Conservation (phyloP, 2,797 vertebrate species). For the Menidia menidia region DNA sequence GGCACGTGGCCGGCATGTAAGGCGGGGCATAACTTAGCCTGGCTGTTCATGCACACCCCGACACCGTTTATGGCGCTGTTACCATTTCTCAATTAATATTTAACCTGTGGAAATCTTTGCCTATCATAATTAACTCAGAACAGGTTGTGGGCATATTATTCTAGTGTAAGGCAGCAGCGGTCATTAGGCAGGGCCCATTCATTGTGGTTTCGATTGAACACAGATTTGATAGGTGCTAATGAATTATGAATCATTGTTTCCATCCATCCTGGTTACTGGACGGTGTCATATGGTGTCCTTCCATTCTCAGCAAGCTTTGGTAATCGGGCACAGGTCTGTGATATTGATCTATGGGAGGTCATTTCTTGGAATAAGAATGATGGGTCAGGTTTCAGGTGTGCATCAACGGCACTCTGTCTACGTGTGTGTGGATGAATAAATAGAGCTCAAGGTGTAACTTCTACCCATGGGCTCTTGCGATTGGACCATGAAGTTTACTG, state of each 20-base stretch:
- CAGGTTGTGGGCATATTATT: slow-evolving; percentile 11
- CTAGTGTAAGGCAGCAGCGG: slow-evolving; percentile 15
- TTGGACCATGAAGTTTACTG: slow-evolving; percentile 19
- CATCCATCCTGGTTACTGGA: slow-evolving; percentile 24
- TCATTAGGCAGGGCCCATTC: slow-evolving; percentile 38
- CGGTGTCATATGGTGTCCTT: slow-evolving; percentile 33
- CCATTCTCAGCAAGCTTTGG: slow-evolving; percentile 34
- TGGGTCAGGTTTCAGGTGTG: slow-evolving; percentile 52
- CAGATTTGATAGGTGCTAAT: slow-evolving; percentile 44
- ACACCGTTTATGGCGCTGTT: slow-evolving; percentile 38
- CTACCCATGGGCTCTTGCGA: slow-evolving; percentile 25
- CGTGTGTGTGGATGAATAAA: slow-evolving; percentile 3
- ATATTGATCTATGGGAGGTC: slow-evolving; percentile 57
- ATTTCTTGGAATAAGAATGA: slow-evolving; percentile 25
- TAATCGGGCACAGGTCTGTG: slow-evolving; percentile 23
- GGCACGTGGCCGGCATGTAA: slow-evolving; percentile 23
- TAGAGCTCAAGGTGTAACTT: slow-evolving; percentile 7
- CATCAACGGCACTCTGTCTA: neutral
- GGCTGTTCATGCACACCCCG: slow-evolving; percentile 32
- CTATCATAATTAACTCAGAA: slow-evolving; percentile 42
- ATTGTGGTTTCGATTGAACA: slow-evolving; percentile 51
- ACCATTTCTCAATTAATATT: slow-evolving; percentile 67
- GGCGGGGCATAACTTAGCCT: slow-evolving; percentile 57
- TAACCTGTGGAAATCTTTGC: slow-evolving; percentile 62
- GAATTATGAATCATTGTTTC: slow-evolving; percentile 69